phyloP scores from a whole-genome alignment of 2,113 vertebrate genomes.

The Prunella fulvescens region DNA sequence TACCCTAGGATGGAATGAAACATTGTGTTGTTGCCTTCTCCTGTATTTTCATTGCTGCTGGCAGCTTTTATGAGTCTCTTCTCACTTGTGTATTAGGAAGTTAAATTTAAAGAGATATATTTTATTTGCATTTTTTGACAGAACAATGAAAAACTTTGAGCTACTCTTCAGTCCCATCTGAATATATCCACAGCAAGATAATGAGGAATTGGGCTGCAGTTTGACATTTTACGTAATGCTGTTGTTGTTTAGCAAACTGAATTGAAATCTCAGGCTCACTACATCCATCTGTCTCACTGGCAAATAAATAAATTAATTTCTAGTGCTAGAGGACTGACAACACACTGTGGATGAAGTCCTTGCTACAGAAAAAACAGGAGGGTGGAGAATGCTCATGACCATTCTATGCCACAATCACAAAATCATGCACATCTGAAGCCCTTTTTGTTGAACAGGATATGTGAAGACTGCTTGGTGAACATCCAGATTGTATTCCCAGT shows the following conservation, averaged over 20 bases:
- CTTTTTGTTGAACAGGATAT: neutral
- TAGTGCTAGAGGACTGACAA: neutral
- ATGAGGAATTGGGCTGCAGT: neutral
- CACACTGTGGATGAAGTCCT: neutral
- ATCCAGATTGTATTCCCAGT: slow-evolving; percentile 37
- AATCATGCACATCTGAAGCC: slow-evolving; percentile 29
- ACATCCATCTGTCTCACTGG: neutral
- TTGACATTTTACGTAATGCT: neutral
- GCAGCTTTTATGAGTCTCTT: neutral
- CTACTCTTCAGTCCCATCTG: neutral
- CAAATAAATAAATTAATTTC: neutral
- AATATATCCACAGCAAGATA: neutral
- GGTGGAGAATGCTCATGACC: slow-evolving; percentile 21
- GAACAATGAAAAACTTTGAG: neutral
- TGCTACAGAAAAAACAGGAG: slow-evolving; percentile 13
- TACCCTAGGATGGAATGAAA: neutral
- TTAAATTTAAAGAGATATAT: neutral
- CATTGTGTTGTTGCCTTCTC: neutral
- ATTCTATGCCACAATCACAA: slow-evolving; percentile 38
- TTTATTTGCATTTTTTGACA: neutral
- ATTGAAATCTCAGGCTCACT: neutral
- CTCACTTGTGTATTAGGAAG: neutral
- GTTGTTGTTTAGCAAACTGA: neutral
- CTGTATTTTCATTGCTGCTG: neutral
- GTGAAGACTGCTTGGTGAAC: slow-evolving; percentile 13